Evolutionary conservation across 2,888 invertebrate genomes (phyloP), one percentile per base, ranked within the genome.

Genomic region (Drosophila dives): DNA sequence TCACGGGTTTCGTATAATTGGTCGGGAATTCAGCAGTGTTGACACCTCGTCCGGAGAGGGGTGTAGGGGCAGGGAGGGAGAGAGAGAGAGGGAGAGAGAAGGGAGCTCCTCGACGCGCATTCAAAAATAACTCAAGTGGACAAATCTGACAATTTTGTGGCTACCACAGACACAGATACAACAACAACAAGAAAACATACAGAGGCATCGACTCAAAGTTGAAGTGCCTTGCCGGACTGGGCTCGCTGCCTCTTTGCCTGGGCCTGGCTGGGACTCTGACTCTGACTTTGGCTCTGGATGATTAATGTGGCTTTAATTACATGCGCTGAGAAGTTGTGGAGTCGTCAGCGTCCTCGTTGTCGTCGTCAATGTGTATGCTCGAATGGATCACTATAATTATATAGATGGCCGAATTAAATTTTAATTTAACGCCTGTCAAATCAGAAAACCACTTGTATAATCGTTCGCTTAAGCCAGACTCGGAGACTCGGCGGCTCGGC

Each of bases 221-320:
- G 68, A 86, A 84, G 89, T 86, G 84, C 53, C 78, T 72, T 71
- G 83, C 65, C 29, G 15, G 69, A 68, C 62, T 67, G 58, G 58
- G 61, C 64, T 49, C 70, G 67, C 62, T 29, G 49, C 60, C 60
- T 48, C 34, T 50, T 29, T 12, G 63, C 17, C 26, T 33, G 59
- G 51, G 26, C 17, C 40, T 26, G 42, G 11, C 26, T 26, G 20
- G 6, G 29, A 12, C 53, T n/a, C 36, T 42, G 54, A 1, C 59
- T 55, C 36, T 48, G 56, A 38, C 63, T 45, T 55, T 70, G 45
- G 45, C 23, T 80, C 84, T 83, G 83, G 84, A 86, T 90, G 91
- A 91, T 91, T 91, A 91, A 91, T 91, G 91, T 91, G 92, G 91
- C 91, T 91, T 91, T 91, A 91, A 91, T 91, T 91, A 90, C 91